phyloP scores from a whole-genome alignment of 1,140 invertebrate species.

The Littorina saxatilis region DNA sequence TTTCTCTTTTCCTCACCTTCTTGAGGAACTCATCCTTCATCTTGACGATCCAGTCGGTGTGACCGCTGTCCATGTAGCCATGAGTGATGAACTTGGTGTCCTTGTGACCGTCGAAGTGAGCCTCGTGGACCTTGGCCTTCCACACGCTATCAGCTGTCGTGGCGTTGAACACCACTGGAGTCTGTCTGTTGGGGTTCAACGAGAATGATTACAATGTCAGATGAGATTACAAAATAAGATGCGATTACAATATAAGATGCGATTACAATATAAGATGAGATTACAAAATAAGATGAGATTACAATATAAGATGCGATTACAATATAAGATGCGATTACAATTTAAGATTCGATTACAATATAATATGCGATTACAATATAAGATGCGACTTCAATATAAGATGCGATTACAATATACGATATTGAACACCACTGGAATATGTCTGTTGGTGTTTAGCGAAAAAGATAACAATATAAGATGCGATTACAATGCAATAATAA shows the following conservation, averaged over 20 bases:
- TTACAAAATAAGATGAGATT: no score
- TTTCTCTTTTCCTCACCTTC: no score
- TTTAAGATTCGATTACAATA: not conserved
- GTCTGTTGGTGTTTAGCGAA: no score
- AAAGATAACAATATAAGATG: no score
- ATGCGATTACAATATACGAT: no score
- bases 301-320: no score
- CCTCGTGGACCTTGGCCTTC: not conserved
- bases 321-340: not conserved
- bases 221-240: no score
- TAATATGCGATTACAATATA: not conserved
- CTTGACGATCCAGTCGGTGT: constrained; percentile 38
- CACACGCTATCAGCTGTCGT: not conserved
- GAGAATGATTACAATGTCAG: not conserved
- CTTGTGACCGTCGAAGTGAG: constrained; percentile 40
- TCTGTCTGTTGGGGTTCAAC: constrained; percentile 2
- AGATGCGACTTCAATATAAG: no score
- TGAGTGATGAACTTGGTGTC: constrained; percentile 58
- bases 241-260: no score
- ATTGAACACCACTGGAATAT: no score
- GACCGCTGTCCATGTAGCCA: constrained; percentile 47
- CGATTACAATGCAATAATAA: no score
- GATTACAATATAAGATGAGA: no score
- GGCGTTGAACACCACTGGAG: not conserved
- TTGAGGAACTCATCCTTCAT: constrained; percentile 48